Base-by-base conservation (phyloP, 2,113 vertebrate species). In the Cygnus atratus region DNA sequence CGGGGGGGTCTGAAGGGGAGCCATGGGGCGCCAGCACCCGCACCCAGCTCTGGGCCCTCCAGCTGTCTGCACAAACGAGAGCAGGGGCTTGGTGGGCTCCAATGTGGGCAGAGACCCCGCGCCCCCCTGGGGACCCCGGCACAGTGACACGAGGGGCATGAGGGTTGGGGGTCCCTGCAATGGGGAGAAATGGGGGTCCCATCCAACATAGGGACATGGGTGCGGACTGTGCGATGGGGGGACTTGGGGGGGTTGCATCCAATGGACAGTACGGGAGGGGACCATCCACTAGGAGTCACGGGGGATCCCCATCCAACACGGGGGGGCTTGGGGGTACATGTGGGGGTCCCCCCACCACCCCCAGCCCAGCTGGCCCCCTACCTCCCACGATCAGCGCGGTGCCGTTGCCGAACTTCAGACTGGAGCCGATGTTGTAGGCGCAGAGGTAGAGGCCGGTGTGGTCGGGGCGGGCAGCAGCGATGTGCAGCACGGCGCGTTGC, bases 391-490 rank as follows among this genome's bases (percentile, higher is more conserved):
- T 18, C 67, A 84, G 57, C 13, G 5, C 2, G 46, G 81, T 62
- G 44, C 67, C n/a, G 0, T 3, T 58, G 21, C 50, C 28, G 2
- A 75, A n/a, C 33, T 13, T 1, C 58, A 59, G 19, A 20, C 13
- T 59, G 58, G 8, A 8, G 20, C 5, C 20, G 20, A 5, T 7
- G 8, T 4, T 1, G 19, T 7, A 13, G 19, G 72, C 71, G 20
- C 72, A 86, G 19, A 66, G 35, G 62, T 86, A 86, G 43, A 76
- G 20, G 29, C 62, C 62, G 22, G 35, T 4, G 21, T 76, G 28
- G 1, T 1, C 2, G 8, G 33, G 33, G 8, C 1, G 55, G 57
- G 39, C 5, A 2, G 5, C 7, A n/a, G 6, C 3, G 13, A 71
- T 62, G 57, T 5, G 16, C 74, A 71, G 55, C 6, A 13, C 43